Percentiles rank a stretch among this genome's conserved stretches.
These are phyloP conservation scores for Temnothorax unifasciatus DNA, from an alignment of 2,888 invertebrate genomes.

Conservation along the genomic window DNA sequence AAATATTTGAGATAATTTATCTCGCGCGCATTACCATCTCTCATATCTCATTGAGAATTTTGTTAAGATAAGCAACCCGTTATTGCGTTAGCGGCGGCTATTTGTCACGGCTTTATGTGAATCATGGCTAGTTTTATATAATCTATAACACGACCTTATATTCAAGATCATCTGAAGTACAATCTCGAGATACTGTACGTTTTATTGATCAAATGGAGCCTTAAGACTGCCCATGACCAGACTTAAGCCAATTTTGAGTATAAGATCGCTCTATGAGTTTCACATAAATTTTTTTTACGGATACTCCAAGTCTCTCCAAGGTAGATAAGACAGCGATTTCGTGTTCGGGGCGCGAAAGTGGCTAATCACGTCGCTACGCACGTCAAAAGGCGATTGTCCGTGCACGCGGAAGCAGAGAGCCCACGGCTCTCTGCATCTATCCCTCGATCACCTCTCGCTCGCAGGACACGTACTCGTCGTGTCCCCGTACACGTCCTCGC, in stretches of 20 bases:
- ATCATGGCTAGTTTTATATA: background rate
- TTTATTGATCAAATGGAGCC: background rate
- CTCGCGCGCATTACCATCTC: background rate
- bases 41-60: background rate
- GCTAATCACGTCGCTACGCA: slow-evolving; percentile 43
- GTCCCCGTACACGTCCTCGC: slow-evolving; percentile 82
- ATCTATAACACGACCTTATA: background rate
- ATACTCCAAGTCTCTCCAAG: background rate
- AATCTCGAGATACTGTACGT: background rate
- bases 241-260: background rate
- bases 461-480: slow-evolving; percentile 81
- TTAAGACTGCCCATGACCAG: background rate
- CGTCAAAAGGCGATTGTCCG: slow-evolving; percentile 74
- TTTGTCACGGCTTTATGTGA: background rate
- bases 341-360: slow-evolving; percentile 33
- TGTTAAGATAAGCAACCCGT: background rate
- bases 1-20: background rate
- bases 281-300: background rate
- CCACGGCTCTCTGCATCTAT: slow-evolving; percentile 73
- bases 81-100: too few relatives aligned
- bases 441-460: slow-evolving; percentile 77
- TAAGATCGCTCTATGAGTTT: background rate
- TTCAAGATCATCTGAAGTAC: background rate
- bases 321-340: background rate
- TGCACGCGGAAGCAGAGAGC: slow-evolving; percentile 78